Percentiles rank a stretch among this genome's conserved stretches.
Conservation (phyloP, 2,113 vertebrate genomes). For the Apeltes quadracus region DNA sequence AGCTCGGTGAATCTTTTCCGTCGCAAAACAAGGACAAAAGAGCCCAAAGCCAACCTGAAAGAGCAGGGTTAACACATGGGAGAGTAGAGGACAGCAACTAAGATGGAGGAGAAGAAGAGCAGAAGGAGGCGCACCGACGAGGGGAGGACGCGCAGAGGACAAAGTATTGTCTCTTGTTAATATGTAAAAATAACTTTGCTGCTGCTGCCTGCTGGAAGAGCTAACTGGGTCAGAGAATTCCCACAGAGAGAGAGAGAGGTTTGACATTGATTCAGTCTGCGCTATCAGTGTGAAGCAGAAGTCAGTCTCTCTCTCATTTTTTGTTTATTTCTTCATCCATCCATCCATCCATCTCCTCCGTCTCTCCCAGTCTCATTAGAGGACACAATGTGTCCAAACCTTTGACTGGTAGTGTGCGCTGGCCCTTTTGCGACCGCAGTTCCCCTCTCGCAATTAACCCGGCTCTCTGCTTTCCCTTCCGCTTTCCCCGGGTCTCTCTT, state of each 20-base stretch:
- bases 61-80: slow-evolving; percentile 2
- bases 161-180: slow-evolving; percentile 77
- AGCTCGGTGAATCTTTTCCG: slow-evolving; percentile 11
- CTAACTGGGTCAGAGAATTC: slow-evolving; percentile 84
- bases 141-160: slow-evolving; percentile 69
- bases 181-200: slow-evolving; percentile 83
- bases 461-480: background rate
- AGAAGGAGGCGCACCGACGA: slow-evolving; percentile 42
- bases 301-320: slow-evolving; percentile 48
- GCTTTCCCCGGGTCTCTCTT: background rate
- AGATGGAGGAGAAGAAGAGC: slow-evolving; percentile 50
- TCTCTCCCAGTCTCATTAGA: slow-evolving; percentile 5
- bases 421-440: background rate
- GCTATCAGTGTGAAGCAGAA: slow-evolving; percentile 61
- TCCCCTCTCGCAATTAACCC: slow-evolving; percentile 42
- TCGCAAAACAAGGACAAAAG: slow-evolving; percentile 11
- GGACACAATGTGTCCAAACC: too few relatives aligned
- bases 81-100: slow-evolving; percentile 24
- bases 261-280: slow-evolving; percentile 60
- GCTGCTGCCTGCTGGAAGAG: slow-evolving; percentile 72
- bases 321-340: slow-evolving; percentile 7
- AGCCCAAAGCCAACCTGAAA: slow-evolving; percentile 30
- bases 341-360: background rate
- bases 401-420: background rate
- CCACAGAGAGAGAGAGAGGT: slow-evolving; percentile 62